phyloP scores from a whole-genome alignment of 2,113 vertebrate species.

The Dermatemys mawii region DNA sequence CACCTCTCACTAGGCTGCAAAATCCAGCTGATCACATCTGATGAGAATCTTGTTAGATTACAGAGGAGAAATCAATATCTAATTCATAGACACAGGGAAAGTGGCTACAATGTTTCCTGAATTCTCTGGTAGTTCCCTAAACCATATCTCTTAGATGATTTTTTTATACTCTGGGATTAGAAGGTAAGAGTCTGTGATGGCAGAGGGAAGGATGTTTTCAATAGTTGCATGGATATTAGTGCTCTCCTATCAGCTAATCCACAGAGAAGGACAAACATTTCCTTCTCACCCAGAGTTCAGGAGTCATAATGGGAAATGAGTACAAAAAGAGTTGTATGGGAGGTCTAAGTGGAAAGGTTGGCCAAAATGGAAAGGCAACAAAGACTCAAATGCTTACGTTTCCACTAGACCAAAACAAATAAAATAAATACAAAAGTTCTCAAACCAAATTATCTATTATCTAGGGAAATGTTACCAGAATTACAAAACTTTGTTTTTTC shows the following conservation, averaged over 20 bases:
- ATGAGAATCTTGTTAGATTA: neutral
- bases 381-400: neutral
- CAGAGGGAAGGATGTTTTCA: neutral
- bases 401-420: neutral
- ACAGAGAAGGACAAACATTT: constrained; percentile 3
- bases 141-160: neutral
- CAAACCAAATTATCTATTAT: neutral
- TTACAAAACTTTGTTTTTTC: neutral
- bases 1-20: neutral
- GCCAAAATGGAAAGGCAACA: neutral
- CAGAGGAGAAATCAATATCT: neutral
- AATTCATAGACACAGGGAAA: neutral
- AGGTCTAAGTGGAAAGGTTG: neutral
- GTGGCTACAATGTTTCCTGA: constrained; percentile 18
- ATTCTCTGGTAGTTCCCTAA: constrained; percentile 5
- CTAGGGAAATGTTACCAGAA: neutral
- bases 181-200: neutral
- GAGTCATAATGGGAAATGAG: neutral
- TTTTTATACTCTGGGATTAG: constrained; percentile 47
- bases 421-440: neutral
- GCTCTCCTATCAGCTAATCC: neutral
- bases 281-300: neutral
- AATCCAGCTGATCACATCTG: constrained; percentile 50
- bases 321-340: neutral
- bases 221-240: neutral